Conservation (phyloP, 2,797 vertebrate species). For the Galago senegalensis region DNA sequence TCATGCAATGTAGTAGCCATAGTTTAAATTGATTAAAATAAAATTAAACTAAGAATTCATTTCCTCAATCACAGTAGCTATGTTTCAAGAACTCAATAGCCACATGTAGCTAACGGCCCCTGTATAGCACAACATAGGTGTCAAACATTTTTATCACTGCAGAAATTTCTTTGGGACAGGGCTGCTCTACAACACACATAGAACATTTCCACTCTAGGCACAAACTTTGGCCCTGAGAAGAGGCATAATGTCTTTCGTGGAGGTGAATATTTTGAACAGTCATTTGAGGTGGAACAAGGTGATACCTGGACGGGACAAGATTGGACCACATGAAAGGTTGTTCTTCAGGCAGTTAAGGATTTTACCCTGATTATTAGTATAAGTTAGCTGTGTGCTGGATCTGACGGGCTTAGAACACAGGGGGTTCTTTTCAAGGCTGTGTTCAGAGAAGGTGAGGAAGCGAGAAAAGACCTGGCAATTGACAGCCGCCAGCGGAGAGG, state of each 20-base stretch:
- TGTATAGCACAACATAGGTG: too few species aligned
- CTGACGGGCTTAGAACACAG: background rate
- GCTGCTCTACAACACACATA: background rate
- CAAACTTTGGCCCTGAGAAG: background rate
- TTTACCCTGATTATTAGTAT: background rate
- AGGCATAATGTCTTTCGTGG: background rate
- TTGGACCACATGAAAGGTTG: background rate
- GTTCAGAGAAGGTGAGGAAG: background rate
- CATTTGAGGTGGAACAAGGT: background rate
- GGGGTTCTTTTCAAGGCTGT: background rate
- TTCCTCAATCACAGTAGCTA: background rate
- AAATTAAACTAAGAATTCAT: background rate
- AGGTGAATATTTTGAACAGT: background rate
- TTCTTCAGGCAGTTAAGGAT: background rate
- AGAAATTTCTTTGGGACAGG: background rate
- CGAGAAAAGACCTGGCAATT: background rate
- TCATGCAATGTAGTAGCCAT: background rate
- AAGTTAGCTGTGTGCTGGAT: background rate
- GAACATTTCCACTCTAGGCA: background rate
- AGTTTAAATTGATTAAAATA: conserved; percentile 14
- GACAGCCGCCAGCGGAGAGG: background rate
- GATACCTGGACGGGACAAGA: background rate
- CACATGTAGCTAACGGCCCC: background rate
- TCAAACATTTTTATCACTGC: background rate
- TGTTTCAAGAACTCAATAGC: background rate